Conservation (phyloP, 2,888 invertebrate species). For the Gymnocheta viridis region DNA sequence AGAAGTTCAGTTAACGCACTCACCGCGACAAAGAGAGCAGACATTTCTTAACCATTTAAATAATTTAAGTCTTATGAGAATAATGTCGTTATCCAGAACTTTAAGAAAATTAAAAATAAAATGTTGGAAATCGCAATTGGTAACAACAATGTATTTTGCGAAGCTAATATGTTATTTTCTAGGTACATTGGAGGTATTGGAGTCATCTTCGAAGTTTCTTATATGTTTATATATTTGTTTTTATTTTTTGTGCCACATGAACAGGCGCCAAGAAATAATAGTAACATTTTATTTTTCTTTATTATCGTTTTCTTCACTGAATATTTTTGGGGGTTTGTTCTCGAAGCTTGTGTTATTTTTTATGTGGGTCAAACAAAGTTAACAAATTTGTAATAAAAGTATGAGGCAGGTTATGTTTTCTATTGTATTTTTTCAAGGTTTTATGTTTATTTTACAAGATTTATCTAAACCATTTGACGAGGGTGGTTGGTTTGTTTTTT, state of each 20-base stretch:
- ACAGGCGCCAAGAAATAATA: slow-evolving; percentile 66
- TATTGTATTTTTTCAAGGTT: neutral
- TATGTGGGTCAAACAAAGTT: slow-evolving; percentile 49
- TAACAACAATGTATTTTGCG: too few species aligned
- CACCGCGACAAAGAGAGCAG: too few species aligned
- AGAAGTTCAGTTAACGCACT: too few species aligned
- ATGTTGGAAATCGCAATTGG: too few species aligned
- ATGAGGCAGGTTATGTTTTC: slow-evolving; percentile 51
- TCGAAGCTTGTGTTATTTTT: neutral
- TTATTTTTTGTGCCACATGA: slow-evolving; percentile 64
- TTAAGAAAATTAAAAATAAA: too few species aligned
- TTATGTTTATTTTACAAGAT: slow-evolving; percentile 28
- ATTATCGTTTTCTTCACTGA: neutral
- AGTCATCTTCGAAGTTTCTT: neutral
- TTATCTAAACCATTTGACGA: slow-evolving; percentile 41
- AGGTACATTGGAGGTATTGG: too few species aligned
- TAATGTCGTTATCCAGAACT: too few species aligned
- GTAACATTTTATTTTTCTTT: slow-evolving; percentile 34
- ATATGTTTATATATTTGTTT: slow-evolving; percentile 46
- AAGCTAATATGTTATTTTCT: too few species aligned
- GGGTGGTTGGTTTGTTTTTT: slow-evolving; percentile 15
- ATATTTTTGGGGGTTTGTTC: slow-evolving; percentile 20
- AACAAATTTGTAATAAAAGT: slow-evolving; percentile 8
- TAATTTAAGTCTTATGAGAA: too few species aligned
- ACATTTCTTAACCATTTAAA: too few species aligned